Percentiles rank a stretch among this genome's conserved stretches.
Evolutionary conservation across 2,888 invertebrate species (phyloP).

Genomic region (Helleia helle): DNA sequence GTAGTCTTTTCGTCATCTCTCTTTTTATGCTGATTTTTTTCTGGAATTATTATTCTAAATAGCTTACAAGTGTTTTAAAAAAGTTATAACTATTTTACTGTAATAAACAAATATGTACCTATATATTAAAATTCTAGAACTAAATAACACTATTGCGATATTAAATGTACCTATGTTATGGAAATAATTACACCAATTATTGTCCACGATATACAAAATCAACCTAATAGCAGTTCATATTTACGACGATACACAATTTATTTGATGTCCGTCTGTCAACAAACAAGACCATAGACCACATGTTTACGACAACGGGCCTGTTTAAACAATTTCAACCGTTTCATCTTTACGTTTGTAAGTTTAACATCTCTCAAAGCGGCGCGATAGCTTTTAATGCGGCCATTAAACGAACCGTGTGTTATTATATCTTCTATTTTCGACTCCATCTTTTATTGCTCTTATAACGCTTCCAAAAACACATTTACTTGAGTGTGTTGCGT

Average conservation of each 20-base stretch:
- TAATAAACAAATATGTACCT: too few species aligned
- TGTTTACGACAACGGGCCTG: conserved; percentile 14
- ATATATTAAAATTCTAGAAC: too few species aligned
- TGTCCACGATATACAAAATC: too few species aligned
- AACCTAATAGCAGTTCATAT: conserved; percentile 13
- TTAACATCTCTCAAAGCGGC: conserved; percentile 37
- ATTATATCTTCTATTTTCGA: conserved; percentile 38
- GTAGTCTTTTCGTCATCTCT: too few species aligned
- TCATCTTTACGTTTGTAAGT: conserved; percentile 29
- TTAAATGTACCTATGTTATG: too few species aligned
- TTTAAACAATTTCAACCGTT: conserved; percentile 20
- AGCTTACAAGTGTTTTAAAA: too few species aligned
- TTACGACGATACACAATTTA: conserved; percentile 17
- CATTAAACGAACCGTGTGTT: conserved; percentile 39
- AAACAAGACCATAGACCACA: conserved; percentile 3
- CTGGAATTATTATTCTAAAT: too few species aligned
- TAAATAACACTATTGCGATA: too few species aligned
- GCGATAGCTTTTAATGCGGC: conserved; percentile 36
- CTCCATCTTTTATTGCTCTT: conserved; percentile 29
- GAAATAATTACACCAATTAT: too few species aligned
- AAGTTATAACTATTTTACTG: too few species aligned
- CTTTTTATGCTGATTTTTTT: too few species aligned
- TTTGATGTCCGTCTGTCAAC: not conserved
- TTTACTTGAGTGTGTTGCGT: conserved; percentile 24
- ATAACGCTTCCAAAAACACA: conserved; percentile 27